phyloP scores from a whole-genome alignment of 2,797 vertebrate genomes.

The Knipowitschia caucasica region DNA sequence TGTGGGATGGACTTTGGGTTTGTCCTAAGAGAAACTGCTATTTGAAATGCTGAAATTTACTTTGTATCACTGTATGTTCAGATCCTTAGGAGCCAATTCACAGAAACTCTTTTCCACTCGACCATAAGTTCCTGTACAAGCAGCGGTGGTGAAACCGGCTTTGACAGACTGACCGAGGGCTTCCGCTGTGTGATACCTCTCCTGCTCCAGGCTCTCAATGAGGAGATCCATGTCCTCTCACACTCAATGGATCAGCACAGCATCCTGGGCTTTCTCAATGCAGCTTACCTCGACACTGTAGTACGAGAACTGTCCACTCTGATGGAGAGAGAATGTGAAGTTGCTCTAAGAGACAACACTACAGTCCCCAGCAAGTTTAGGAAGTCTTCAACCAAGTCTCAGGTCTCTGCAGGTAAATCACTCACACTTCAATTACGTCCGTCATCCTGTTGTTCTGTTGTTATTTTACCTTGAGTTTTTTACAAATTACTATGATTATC shows the following conservation, averaged over 20 bases:
- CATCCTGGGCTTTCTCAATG: constrained; percentile 83
- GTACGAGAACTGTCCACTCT: constrained; percentile 78
- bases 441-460: not conserved
- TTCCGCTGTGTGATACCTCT: constrained; percentile 73
- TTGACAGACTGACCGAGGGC: constrained; percentile 74
- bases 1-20: too few relatives aligned
- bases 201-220: constrained; percentile 78
- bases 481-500: too few relatives aligned
- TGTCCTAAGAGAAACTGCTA: too few relatives aligned
- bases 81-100: constrained; percentile 76
- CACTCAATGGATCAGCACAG: constrained; percentile 74
- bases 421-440: constrained; percentile 31
- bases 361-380: constrained; percentile 70
- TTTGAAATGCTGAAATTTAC: not conserved
- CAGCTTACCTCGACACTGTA: constrained; percentile 82
- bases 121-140: constrained; percentile 66
- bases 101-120: constrained; percentile 73
- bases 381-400: constrained; percentile 80
- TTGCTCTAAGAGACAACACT: constrained; percentile 81
- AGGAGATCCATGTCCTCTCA: constrained; percentile 82
- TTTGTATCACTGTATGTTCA: constrained; percentile 29
- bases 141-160: constrained; percentile 72
- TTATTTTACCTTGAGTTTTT: not conserved
- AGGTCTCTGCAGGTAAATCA: constrained; percentile 73
- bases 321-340: constrained; percentile 84